Evolutionary conservation across 2,113 vertebrate species (phyloP).

Genomic region (Electrona antarctica): DNA sequence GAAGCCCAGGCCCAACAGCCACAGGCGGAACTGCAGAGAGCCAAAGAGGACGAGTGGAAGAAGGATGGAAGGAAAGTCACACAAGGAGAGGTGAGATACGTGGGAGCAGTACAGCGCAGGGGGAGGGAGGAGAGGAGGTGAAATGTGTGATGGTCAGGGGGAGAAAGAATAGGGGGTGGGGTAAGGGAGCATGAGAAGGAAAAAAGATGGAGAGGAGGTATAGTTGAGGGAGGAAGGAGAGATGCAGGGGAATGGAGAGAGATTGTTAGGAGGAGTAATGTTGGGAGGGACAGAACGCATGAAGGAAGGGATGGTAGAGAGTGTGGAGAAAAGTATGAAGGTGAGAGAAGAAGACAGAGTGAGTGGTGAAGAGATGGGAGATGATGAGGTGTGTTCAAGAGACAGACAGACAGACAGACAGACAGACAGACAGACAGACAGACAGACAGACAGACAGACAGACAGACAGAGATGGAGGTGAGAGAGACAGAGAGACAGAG

Average conservation of each 20-base stretch:
- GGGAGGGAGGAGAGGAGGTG: not conserved
- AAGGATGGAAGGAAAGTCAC: not conserved
- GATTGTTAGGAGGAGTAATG: too few relatives aligned
- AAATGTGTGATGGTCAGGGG: not conserved
- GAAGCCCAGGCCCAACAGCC: constrained; percentile 93
- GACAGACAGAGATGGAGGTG: not conserved
- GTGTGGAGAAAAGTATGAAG: not conserved
- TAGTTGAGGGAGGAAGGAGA: too few relatives aligned
- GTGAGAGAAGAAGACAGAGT: constrained; percentile 62
- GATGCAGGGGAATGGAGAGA: too few relatives aligned
- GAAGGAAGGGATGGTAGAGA: too few relatives aligned
- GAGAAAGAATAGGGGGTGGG: not conserved
- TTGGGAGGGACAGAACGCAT: too few relatives aligned
- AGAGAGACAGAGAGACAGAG: not conserved
- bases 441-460: not conserved
- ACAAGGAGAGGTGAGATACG: not conserved
- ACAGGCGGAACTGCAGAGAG: constrained; percentile 80
- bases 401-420: constrained; percentile 4
- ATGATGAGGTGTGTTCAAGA: constrained; percentile 5
- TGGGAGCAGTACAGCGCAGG: not conserved
- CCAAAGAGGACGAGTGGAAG: not conserved
- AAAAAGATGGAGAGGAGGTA: not conserved
- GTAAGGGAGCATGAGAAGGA: not conserved
- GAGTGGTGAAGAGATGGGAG: not conserved
- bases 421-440: constrained; percentile 29